These are phyloP conservation scores for Forbesichthys agassizii DNA, from an alignment of 2,113 vertebrate genomes.

Conservation along the genomic window DNA sequence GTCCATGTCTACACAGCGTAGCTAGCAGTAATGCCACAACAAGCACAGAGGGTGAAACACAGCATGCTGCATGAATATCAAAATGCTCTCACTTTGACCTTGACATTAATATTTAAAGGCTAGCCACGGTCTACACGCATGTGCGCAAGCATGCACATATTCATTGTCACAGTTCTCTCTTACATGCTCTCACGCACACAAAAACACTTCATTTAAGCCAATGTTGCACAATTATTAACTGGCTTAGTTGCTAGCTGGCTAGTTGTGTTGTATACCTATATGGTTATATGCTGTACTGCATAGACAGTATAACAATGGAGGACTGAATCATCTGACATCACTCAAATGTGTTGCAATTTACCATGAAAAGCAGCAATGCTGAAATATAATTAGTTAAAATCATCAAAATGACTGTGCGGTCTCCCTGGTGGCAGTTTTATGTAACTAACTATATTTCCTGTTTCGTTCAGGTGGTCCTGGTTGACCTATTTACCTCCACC, in stretches of 20 bases:
- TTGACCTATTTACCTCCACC: too few relatives aligned
- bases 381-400: too few relatives aligned
- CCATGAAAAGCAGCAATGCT: too few relatives aligned
- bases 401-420: too few relatives aligned
- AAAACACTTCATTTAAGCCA: constrained; percentile 46
- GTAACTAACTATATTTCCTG: too few relatives aligned
- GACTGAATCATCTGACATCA: too few relatives aligned
- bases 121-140: constrained; percentile 46
- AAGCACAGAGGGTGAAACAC: constrained; percentile 46
- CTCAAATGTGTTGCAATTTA: too few relatives aligned
- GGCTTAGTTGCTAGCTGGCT: constrained; percentile 24
- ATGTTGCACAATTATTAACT: constrained; percentile 64
- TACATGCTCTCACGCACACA: constrained; percentile 17
- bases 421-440: too few relatives aligned
- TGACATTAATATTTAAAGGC: constrained; percentile 80
- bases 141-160: constrained; percentile 12
- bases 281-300: constrained; percentile 13
- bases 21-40: constrained; percentile 53
- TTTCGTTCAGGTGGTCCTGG: too few relatives aligned
- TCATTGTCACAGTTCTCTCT: constrained; percentile 15
- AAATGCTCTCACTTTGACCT: constrained; percentile 78
- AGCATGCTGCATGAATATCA: constrained; percentile 70
- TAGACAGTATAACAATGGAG: too few relatives aligned
- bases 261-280: constrained; percentile 49
- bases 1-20: constrained; percentile 40